A percentile compares a stretch with the other conserved stretches of the same genome.
Evolutionary conservation across 2,888 invertebrate genomes (phyloP).

Genomic region (Yponomeuta plumbellus): DNA sequence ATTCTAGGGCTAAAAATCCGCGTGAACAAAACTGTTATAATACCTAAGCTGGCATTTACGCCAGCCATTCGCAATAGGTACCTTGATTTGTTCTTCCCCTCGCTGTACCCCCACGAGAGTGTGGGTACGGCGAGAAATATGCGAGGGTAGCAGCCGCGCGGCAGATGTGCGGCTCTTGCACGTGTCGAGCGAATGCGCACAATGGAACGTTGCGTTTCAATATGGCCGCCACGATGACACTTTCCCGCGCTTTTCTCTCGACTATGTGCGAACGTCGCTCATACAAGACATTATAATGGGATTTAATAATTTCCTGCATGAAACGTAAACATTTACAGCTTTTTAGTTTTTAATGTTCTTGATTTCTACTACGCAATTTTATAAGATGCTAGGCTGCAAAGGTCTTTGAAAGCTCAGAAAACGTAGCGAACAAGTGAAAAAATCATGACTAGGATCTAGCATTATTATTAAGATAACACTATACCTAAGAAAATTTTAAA

Average conservation of each 20-base stretch:
- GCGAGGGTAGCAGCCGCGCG: conserved; percentile 30
- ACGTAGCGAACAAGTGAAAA: background rate
- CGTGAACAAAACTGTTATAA: too few relatives aligned
- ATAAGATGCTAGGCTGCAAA: background rate
- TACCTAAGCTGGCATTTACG: too few relatives aligned
- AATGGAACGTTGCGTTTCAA: conserved; percentile 59
- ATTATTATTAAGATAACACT: too few relatives aligned
- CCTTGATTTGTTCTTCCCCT: too few relatives aligned
- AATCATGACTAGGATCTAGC: background rate
- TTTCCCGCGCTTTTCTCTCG: conserved; percentile 60
- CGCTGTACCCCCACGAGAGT: background rate
- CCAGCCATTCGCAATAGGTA: too few relatives aligned
- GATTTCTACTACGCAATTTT: background rate
- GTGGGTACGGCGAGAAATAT: background rate
- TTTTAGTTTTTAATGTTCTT: background rate
- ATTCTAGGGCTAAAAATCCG: too few relatives aligned
- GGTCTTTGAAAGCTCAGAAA: background rate
- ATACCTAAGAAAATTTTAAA: too few relatives aligned
- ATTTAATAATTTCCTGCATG: background rate
- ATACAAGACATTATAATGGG: background rate
- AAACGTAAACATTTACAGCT: background rate
- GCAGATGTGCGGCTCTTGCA: conserved; percentile 45
- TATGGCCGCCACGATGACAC: conserved; percentile 55
- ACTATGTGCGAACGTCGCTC: conserved; percentile 8
- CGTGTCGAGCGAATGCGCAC: conserved; percentile 44